Base-by-base conservation (phyloP, 2,113 vertebrate genomes). In the Poecilia latipinna region DNA sequence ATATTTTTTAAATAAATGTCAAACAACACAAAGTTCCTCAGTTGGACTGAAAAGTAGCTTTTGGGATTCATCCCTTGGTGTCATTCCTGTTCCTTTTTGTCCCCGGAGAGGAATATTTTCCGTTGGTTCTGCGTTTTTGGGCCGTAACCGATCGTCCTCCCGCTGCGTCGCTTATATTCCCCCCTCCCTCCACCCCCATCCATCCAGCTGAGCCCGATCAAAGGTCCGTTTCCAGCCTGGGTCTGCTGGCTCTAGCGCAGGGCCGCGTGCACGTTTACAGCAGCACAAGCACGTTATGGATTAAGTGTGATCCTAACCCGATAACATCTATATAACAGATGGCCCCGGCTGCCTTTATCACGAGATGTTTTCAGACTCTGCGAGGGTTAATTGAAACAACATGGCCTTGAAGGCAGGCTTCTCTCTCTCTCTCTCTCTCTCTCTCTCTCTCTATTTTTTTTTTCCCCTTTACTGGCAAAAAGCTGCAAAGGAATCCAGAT, bases 271-370 rank as follows among this genome's bases (percentile, higher is more conserved):
- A 66, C 35, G 73, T 87, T 86, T 86, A 82, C 72, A 77, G 88
- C 82, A 83, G 78, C 82, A 65, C 83, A 89, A 89, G 83, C 82
- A 80, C 80, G 83, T 88, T 86, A 86, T 82, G 80, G 87, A 89
- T 88, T 80, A 85, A 85, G 68, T 83, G 82, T 70, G 83, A 86
- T 78, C 73, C 71, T 0, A 6, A 39, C 65, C 65, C 60, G 69
- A 79, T 88, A 86, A 76, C 87, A 84, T 79, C 68, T 61, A 79
- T 82, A 74, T 32, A 82, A 83, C 86, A 79, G 84, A 83, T 69
- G 76, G 79, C 86, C 24, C 69, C 82, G 24, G 68, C 82, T 82
- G 77, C 61, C 68, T 86, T 79, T 70, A 82, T 90, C 87, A 86
- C 78, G 76, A 77, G 86, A 87, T 87, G 72, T 74, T 80, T 70